These are phyloP conservation scores for Drosophila macrospina DNA, from an alignment of 2,888 invertebrate genomes.

Conservation along the genomic window DNA sequence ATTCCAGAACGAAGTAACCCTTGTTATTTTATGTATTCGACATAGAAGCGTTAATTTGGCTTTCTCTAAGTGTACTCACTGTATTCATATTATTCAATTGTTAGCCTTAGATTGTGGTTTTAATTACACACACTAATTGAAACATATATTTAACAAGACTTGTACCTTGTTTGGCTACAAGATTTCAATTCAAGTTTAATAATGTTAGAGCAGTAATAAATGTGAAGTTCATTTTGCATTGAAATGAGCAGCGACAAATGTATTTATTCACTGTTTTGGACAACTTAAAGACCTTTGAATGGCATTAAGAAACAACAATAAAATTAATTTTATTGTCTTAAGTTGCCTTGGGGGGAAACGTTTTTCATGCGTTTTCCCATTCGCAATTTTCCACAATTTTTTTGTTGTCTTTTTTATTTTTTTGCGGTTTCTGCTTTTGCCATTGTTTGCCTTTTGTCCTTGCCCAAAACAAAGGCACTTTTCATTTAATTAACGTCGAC, in stretches of 20 bases:
- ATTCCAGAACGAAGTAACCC: neutral
- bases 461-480: constrained; percentile 43
- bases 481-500: constrained; percentile 61
- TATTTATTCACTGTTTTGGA: constrained; percentile 10
- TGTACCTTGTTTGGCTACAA: neutral
- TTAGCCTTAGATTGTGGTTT: constrained; percentile 12
- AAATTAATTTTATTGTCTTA: constrained; percentile 60
- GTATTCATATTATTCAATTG: neutral
- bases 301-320: constrained; percentile 60
- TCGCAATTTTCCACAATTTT: constrained; percentile 30
- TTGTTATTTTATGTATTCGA: constrained; percentile 8
- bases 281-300: constrained; percentile 58
- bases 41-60: neutral
- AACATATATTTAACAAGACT: constrained; percentile 9
- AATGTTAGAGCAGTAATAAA: neutral
- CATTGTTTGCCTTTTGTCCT: constrained; percentile 38
- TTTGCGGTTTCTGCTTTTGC: constrained; percentile 29
- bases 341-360: constrained; percentile 36
- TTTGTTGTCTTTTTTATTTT: too few species aligned
- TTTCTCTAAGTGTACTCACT: neutral
- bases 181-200: neutral
- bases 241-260: neutral
- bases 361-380: constrained; percentile 12
- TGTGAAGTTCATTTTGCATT: neutral
- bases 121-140: constrained; percentile 10